Base-by-base conservation (phyloP, 2,888 invertebrate genomes). In the Elysia crispata region DNA sequence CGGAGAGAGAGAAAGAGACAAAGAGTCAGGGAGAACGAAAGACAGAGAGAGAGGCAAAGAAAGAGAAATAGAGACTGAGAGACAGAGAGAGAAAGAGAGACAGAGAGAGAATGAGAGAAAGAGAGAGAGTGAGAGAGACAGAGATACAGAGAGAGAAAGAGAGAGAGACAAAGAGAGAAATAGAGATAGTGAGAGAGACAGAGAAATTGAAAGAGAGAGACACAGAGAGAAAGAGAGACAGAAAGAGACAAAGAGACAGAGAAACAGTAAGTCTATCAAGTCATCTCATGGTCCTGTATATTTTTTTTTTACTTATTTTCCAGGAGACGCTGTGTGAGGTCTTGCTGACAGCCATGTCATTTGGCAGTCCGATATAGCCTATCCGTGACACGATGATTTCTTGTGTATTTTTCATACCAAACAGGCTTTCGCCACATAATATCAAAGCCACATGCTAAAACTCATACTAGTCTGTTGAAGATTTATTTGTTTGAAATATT, bases 161-260 rank as follows among this genome's bases (percentile, higher is more conserved):
- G 31, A 15, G 18, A n/a, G n/a, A 54, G 28, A 54, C 20, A 8
- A 28, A 25, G n/a, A 72, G 23, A 31, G 30, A 41, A 57, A 62
- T 3, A 0, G 74, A 20, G 23, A 31, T 25, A 3, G 54, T 25
- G 30, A n/a, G 23, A 33, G 69, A 60, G 54, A 41, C 70, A 70
- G 77, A 57, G 57, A 60, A 54, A 77, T 25, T 50, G 49, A 54
- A 31, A 77, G 67, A 54, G 50, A 77, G 8, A 41, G 66, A 66
- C 25, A n/a, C 15, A 66, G 25, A 23, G 20, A 67, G 50, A 67
- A 28, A 8, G 28, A 67, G 50, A 67, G n/a, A n/a, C n/a, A n/a
- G n/a, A n/a, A n/a, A n/a, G n/a, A n/a, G n/a, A n/a, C n/a, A n/a
- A 49, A 31, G 49, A 76, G 74, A 67, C 31, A 41, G 75, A 54